phyloP scores from a whole-genome alignment of 2,888 invertebrate genomes.

The Lordiphosa andalusiaca region DNA sequence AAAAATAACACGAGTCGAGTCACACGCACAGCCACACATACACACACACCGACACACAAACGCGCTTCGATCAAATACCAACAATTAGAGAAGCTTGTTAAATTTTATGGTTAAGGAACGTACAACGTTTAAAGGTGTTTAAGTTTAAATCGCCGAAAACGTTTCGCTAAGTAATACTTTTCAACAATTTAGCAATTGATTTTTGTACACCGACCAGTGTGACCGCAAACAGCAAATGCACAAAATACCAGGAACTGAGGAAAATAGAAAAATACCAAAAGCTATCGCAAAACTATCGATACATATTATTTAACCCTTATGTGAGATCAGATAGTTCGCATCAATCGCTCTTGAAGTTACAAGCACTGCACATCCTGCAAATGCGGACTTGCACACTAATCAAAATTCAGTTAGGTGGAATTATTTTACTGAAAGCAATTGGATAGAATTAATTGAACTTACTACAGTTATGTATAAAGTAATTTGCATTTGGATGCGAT shows the following conservation, averaged over 20 bases:
- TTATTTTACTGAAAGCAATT: no score
- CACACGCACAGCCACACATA: conserved; percentile 44
- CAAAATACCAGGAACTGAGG: not conserved
- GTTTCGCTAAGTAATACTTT: conserved; percentile 10
- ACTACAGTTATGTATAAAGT: no score
- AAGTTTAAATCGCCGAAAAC: conserved; percentile 13
- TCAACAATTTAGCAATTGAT: no score
- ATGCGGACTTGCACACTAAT: no score
- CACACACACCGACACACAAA: conserved; percentile 15
- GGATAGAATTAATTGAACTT: no score
- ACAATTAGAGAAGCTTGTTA: no score
- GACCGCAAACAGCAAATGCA: not conserved
- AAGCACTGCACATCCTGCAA: no score
- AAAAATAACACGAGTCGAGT: conserved; percentile 57
- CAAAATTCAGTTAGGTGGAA: no score
- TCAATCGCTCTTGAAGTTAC: no score
- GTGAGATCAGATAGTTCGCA: no score
- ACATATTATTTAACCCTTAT: no score
- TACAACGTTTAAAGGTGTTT: conserved; percentile 18
- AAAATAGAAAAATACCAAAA: not conserved
- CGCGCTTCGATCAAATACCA: not conserved
- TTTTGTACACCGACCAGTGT: conserved; percentile 7
- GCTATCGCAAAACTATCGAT: not conserved
- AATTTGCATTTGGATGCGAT: no score
- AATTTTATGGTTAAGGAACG: conserved; percentile 13